A percentile compares a stretch with the other conserved stretches of the same genome.
These are phyloP conservation scores for Himalopsyche japonica DNA, from an alignment of 2,888 invertebrate species.

Conservation along the genomic window DNA sequence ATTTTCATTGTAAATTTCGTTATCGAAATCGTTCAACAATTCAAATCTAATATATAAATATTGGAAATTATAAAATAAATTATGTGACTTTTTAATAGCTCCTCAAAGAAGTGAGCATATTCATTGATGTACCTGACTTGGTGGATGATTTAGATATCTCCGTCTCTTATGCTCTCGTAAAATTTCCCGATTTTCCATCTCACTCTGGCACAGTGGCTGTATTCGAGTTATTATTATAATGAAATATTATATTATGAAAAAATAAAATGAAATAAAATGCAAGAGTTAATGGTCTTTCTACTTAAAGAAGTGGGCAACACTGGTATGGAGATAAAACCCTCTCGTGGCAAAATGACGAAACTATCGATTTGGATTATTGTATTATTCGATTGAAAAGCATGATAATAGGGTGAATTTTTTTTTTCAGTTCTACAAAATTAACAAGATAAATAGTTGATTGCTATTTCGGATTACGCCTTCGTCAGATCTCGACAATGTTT, in stretches of 20 bases:
- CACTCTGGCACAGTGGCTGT: not conserved
- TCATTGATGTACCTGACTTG: not conserved
- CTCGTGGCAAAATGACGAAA: not conserved
- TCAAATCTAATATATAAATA: not conserved
- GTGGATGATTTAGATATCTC: not conserved
- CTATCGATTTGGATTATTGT: too few species aligned
- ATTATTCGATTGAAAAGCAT: too few species aligned
- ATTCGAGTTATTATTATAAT: not conserved
- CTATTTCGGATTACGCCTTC: too few species aligned
- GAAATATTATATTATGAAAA: not conserved
- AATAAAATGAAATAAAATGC: not conserved
- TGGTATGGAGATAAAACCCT: not conserved
- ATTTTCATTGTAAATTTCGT: too few species aligned
- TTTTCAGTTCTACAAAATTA: too few species aligned
- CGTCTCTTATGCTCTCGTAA: not conserved
- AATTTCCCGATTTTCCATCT: not conserved
- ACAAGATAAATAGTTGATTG: too few species aligned
- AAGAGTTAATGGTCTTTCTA: not conserved
- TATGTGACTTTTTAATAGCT: not conserved
- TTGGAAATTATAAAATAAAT: not conserved
- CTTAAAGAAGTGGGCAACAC: not conserved
- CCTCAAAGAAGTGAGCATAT: not conserved
- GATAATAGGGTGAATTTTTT: too few species aligned
- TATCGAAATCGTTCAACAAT: too few species aligned
- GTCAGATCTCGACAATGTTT: too few species aligned